Evolutionary conservation across 1,140 invertebrate genomes (phyloP).

Genomic region (Mercenaria mercenaria): DNA sequence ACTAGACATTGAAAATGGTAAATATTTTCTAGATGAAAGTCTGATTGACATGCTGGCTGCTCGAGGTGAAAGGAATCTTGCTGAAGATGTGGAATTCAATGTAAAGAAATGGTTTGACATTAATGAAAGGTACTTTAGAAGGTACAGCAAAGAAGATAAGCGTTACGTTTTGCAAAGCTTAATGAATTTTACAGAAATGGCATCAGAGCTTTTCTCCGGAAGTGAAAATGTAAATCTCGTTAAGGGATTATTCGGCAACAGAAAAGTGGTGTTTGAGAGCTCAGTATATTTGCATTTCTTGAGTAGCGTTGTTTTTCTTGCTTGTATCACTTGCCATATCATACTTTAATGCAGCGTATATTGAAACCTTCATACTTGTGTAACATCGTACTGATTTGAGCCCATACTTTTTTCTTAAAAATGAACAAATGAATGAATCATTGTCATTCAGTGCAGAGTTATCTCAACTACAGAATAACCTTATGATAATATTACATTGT

Average conservation of each 20-base stretch:
- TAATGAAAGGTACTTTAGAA: background rate
- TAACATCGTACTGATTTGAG: too few relatives aligned
- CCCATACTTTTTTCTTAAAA: too few relatives aligned
- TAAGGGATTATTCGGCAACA: conserved; percentile 17
- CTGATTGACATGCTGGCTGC: conserved; percentile 58
- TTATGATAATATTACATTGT: too few relatives aligned
- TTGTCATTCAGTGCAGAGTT: too few relatives aligned
- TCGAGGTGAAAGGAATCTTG: conserved; percentile 33
- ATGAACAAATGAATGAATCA: too few relatives aligned
- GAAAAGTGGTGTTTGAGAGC: background rate
- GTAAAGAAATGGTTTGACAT: conserved; percentile 54
- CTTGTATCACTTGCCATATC: too few relatives aligned
- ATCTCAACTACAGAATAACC: too few relatives aligned
- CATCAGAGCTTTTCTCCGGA: background rate
- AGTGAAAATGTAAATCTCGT: conserved; percentile 5
- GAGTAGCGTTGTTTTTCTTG: too few relatives aligned
- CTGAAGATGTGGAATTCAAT: conserved; percentile 21
- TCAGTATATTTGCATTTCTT: too few relatives aligned
- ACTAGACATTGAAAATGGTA: background rate
- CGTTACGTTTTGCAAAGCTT: background rate
- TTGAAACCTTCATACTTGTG: too few relatives aligned
- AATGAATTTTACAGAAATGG: background rate
- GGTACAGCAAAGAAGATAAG: conserved; percentile 45
- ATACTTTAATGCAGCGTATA: too few relatives aligned
- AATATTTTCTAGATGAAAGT: conserved; percentile 42